Conservation (phyloP, 2,797 vertebrate species). For the Argyrosomus regius region DNA sequence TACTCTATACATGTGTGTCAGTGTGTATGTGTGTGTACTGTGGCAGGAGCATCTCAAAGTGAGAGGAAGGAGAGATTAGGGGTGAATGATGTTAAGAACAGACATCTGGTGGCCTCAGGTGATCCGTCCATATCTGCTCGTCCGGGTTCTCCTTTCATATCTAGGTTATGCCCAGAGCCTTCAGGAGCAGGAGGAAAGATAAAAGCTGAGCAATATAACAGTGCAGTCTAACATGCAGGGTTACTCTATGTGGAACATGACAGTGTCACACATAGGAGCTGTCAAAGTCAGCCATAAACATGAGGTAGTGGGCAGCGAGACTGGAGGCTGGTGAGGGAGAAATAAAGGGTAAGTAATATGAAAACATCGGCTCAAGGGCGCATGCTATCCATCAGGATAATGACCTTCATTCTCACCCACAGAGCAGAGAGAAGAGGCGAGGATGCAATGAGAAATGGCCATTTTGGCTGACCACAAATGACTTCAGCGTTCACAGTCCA, state of each 20-base stretch:
- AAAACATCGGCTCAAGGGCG: conserved; percentile 54
- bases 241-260: conserved; percentile 44
- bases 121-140: conserved; percentile 53
- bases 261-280: conserved; percentile 35
- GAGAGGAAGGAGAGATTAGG: conserved; percentile 54
- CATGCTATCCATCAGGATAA: conserved; percentile 62
- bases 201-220: conserved; percentile 46
- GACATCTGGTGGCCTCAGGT: conserved; percentile 53
- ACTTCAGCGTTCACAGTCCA: conserved; percentile 37
- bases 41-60: conserved; percentile 37
- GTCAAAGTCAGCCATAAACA: conserved; percentile 57
- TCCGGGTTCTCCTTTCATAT: conserved; percentile 53
- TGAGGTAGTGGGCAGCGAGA: conserved; percentile 28
- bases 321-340: conserved; percentile 29
- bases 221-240: conserved; percentile 25
- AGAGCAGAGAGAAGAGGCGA: conserved; percentile 20
- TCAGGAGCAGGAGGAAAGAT: conserved; percentile 42
- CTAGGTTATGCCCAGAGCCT: conserved; percentile 50
- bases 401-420: conserved; percentile 35
- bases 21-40: neutral
- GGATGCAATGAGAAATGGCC: conserved; percentile 30
- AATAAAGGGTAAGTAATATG: conserved; percentile 54
- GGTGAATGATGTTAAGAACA: conserved; percentile 59
- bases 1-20: neutral
- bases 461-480: conserved; percentile 54